These are phyloP conservation scores for Abscondita cerata DNA, from an alignment of 2,888 invertebrate genomes.

Conservation along the genomic window DNA sequence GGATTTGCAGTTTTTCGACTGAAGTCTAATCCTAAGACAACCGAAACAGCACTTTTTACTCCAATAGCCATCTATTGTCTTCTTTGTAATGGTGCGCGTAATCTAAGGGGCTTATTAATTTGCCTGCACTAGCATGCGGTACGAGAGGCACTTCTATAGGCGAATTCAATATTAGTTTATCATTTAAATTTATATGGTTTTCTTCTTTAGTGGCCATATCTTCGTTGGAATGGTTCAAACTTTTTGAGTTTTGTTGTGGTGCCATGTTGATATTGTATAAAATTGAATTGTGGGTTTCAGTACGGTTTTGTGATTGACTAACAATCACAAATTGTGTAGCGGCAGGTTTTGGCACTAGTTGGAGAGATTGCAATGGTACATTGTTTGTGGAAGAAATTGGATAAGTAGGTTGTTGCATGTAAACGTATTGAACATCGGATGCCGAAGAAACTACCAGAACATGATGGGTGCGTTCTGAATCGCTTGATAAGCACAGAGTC, in stretches of 20 bases:
- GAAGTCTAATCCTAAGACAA: too few relatives aligned
- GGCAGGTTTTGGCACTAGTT: slow-evolving; percentile 52
- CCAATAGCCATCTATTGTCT: slow-evolving; percentile 85
- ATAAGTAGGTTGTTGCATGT: slow-evolving; percentile 58
- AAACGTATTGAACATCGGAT: slow-evolving; percentile 58
- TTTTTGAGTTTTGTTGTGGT: slow-evolving; percentile 1
- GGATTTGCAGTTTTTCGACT: too few relatives aligned
- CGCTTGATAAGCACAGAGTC: slow-evolving; percentile 52
- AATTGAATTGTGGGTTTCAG: slow-evolving; percentile 18
- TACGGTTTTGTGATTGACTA: slow-evolving; percentile 56
- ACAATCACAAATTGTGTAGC: slow-evolving; percentile 65
- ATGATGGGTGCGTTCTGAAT: slow-evolving; percentile 51
- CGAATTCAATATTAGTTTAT: slow-evolving; percentile 37
- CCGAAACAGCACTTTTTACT: too few relatives aligned
- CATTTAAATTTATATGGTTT: slow-evolving; percentile 18
- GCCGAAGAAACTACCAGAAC: slow-evolving; percentile 57
- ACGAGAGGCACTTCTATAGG: slow-evolving; percentile 42
- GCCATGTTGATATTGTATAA: neutral
- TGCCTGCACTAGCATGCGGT: slow-evolving; percentile 34
- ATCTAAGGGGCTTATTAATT: slow-evolving; percentile 34
- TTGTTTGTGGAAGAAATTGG: slow-evolving; percentile 59
- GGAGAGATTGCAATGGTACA: slow-evolving; percentile 50
- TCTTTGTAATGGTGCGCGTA: slow-evolving; percentile 83
- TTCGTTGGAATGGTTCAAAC: slow-evolving; percentile 25
- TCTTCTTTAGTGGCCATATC: slow-evolving; percentile 15